phyloP scores from a whole-genome alignment of 2,888 invertebrate genomes.

The Hirtodrosophila duncani region DNA sequence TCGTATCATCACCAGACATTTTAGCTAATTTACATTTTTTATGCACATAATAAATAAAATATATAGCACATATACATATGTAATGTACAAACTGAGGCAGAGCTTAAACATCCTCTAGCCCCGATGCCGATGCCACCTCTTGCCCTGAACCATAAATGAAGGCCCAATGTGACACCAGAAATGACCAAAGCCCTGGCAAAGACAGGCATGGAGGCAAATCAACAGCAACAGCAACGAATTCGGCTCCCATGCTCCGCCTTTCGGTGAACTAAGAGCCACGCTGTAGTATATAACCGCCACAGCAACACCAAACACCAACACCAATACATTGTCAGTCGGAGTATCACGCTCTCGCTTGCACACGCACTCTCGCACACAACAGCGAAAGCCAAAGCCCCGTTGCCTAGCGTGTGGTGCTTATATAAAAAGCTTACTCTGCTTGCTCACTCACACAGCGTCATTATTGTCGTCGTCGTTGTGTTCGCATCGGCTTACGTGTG shows the following conservation, averaged over 20 bases:
- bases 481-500: too few relatives aligned
- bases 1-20: conserved; percentile 54
- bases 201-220: too few relatives aligned
- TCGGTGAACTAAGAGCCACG: conserved; percentile 11
- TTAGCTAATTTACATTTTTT: conserved; percentile 53
- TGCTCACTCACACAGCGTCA: conserved; percentile 16
- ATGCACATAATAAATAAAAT: conserved; percentile 42
- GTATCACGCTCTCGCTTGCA: conserved; percentile 35
- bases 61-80: conserved; percentile 18
- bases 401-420: conserved; percentile 39
- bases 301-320: conserved; percentile 20
- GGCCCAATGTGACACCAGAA: conserved; percentile 41
- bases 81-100: conserved; percentile 7
- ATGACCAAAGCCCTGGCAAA: too few relatives aligned
- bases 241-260: conserved; percentile 75
- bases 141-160: conserved; percentile 38
- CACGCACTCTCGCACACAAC: conserved; percentile 22
- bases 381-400: conserved; percentile 8
- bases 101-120: conserved; percentile 1
- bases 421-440: conserved; percentile 18
- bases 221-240: too few relatives aligned
- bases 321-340: conserved; percentile 25
- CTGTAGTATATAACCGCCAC: conserved; percentile 1
- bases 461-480: conserved; percentile 28
- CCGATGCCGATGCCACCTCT: not conserved